These are phyloP conservation scores for Bombylius major DNA, from an alignment of 2,888 invertebrate genomes.

Conservation along the genomic window DNA sequence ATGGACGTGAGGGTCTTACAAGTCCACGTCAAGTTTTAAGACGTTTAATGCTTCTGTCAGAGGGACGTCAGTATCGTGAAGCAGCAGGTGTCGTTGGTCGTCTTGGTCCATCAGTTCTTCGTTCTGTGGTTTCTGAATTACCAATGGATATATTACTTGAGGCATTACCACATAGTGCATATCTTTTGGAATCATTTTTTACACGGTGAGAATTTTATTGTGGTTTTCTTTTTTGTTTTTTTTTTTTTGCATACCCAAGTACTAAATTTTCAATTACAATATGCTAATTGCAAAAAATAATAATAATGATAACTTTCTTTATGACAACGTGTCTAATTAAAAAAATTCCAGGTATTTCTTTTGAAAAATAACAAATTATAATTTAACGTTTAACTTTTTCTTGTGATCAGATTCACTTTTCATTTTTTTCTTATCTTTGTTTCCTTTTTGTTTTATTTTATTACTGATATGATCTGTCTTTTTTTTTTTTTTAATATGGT, in stretches of 20 bases:
- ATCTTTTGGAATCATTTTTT: conserved; percentile 72
- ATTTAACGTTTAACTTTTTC: no score
- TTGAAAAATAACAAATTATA: no score
- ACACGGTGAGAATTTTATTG: conserved; percentile 41
- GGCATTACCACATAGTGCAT: conserved; percentile 75
- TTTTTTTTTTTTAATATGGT: no score
- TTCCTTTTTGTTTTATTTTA: no score
- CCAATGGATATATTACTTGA: conserved; percentile 82
- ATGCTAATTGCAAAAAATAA: neutral
- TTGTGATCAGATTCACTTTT: no score
- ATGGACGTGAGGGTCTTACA: conserved; percentile 45
- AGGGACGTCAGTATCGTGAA: conserved; percentile 80
- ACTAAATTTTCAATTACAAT: neutral
- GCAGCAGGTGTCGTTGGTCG: conserved; percentile 74
- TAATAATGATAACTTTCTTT: no score
- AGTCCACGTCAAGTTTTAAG: conserved; percentile 55
- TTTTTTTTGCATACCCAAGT: neutral
- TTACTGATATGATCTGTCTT: no score
- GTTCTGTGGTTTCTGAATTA: conserved; percentile 60
- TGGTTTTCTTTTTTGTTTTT: neutral
- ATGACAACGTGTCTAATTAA: no score
- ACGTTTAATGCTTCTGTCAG: conserved; percentile 66
- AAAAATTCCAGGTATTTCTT: no score
- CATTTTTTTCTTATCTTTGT: no score
- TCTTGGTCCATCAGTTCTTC: conserved; percentile 66